These are phyloP conservation scores for Nebria brevicollis DNA, from an alignment of 2,888 invertebrate species.

Conservation along the genomic window DNA sequence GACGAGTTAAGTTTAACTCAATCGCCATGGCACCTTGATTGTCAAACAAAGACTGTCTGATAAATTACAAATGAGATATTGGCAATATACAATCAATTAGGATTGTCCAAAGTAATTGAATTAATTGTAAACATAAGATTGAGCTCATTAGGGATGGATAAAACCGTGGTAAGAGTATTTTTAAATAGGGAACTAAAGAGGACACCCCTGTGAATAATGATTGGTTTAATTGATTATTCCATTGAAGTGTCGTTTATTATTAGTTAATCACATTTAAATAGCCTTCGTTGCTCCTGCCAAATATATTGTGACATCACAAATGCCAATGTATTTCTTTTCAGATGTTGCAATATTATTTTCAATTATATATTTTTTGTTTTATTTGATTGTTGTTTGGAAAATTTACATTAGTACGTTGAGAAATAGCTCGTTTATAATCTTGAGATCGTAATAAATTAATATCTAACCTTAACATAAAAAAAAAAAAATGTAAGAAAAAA, in stretches of 20 bases:
- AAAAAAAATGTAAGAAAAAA: not conserved
- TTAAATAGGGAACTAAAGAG: not conserved
- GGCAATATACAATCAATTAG: slow-evolving; percentile 20
- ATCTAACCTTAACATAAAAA: not conserved
- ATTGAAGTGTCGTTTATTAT: slow-evolving; percentile 28
- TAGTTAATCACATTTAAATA: slow-evolving; percentile 41
- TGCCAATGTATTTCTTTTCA: not conserved
- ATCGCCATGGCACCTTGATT: slow-evolving; percentile 65
- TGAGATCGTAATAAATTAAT: not conserved
- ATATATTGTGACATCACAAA: slow-evolving; percentile 23
- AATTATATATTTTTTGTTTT: not conserved
- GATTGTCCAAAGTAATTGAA: slow-evolving; percentile 19
- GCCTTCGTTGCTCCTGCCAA: slow-evolving; percentile 35
- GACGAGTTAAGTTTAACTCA: slow-evolving; percentile 72
- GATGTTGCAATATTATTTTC: not conserved
- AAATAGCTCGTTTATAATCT: not conserved
- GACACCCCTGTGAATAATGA: slow-evolving; percentile 30
- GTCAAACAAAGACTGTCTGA: slow-evolving; percentile 24
- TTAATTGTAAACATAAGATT: not conserved
- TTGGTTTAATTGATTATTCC: slow-evolving; percentile 30
- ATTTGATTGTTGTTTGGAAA: not conserved
- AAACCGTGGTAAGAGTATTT: not conserved
- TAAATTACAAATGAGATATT: slow-evolving; percentile 25
- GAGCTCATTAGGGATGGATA: not conserved
- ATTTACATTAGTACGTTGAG: not conserved